Base-by-base conservation (phyloP, 2,888 invertebrate species). In the Chrysotoxum bicinctum region DNA sequence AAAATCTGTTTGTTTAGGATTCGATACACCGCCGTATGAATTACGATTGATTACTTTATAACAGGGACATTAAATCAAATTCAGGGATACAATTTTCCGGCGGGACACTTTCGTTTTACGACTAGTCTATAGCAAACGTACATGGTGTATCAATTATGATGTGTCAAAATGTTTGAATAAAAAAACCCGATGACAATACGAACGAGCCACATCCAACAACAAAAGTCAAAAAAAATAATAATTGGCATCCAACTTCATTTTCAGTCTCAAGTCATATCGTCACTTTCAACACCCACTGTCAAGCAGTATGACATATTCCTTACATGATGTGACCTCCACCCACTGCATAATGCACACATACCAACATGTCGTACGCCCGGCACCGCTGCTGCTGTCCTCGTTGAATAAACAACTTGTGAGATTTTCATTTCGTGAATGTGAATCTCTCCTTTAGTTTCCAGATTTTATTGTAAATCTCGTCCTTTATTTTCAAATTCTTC, bases 351-450 rank as follows among this genome's bases (percentile, higher is more conserved):
- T 19, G 45, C 48, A 37, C 45, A 21, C 50, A 56, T 64, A 50
- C 68, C 69, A 48, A 19, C 68, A 74, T 62, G 35, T 73, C 60
- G 10, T 37, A 21, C 56, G 4, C 21, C 19, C 2, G 0, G n/a
- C 26, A 52, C 8, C 9, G 1, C 30, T 54, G n/a, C 52, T 26
- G 54, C 12, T 32, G 10, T 32, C 12, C 35, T 35, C 62, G 35
- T 72, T 75, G 66, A 70, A 80, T 60, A 85, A 85, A 85, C 85
- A 85, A 85, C 85, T 81, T 85, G 81, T 81, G 68, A 48, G 85
- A 85, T 85, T 85, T 81, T 76, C 76, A 81, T 81, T 73, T 62
- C 73, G 37, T 48, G 58, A 76, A 81, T 58, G 76, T 77, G 81
- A 85, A 73, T 77, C 77, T 56, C 62, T 76, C 50, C 69, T 50